Evolutionary conservation across 2,888 invertebrate genomes (phyloP).

Genomic region (Mactromeris polynyma): DNA sequence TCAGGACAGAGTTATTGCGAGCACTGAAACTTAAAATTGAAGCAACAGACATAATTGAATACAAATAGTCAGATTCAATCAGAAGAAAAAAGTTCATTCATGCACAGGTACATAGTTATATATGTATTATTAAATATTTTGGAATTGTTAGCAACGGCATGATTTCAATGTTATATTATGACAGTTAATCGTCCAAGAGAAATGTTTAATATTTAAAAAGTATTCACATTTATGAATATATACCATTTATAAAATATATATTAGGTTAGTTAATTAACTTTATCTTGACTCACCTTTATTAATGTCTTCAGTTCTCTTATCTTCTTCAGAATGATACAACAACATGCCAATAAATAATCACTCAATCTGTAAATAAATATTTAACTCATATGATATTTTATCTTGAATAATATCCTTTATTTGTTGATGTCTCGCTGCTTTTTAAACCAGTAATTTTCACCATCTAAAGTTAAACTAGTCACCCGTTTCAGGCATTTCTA

Average conservation of each 20-base stretch:
- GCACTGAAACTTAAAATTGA: no score
- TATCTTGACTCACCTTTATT: not conserved
- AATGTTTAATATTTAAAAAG: no score
- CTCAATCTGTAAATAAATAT: not conserved
- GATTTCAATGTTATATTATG: no score
- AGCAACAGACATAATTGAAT: no score
- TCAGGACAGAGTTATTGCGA: no score
- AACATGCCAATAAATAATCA: constrained; percentile 28
- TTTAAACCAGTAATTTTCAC: not conserved
- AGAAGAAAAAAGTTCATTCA: no score
- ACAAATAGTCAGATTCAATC: no score
- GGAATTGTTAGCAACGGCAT: no score
- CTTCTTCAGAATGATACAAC: constrained; percentile 47
- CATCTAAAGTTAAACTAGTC: not conserved
- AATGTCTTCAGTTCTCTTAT: not conserved
- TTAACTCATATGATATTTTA: not conserved
- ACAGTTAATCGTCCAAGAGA: no score
- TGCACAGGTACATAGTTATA: no score
- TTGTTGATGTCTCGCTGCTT: not conserved
- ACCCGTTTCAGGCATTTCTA: constrained; percentile 6
- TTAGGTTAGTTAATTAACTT: not conserved
- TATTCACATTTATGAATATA: not conserved
- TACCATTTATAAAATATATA: not conserved
- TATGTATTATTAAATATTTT: no score
- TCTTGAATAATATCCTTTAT: not conserved